Evolutionary conservation across 2,888 invertebrate species (phyloP).

Genomic region (Parapristionchus giblindavisi): DNA sequence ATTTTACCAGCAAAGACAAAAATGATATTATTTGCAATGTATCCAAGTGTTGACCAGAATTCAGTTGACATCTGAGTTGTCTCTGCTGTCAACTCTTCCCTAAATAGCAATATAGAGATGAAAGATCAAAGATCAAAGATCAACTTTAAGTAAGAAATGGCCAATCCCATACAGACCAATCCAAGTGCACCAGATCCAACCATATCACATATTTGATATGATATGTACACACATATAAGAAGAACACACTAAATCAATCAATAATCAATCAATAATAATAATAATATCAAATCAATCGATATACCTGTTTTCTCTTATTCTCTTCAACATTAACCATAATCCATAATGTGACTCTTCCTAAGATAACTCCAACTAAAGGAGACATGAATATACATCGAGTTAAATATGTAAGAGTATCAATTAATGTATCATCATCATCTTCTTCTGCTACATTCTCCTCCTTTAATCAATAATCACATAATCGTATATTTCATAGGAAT

Average conservation of each 20-base stretch:
- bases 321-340: slow-evolving; percentile 39
- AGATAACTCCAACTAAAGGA: slow-evolving; percentile 36
- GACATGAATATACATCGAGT: slow-evolving; percentile 39
- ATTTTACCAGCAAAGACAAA: slow-evolving; percentile 75
- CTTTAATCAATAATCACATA: background rate
- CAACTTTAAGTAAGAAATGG: slow-evolving; percentile 27
- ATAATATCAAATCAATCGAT: background rate
- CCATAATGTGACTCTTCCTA: slow-evolving; percentile 37
- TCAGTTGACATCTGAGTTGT: slow-evolving; percentile 70
- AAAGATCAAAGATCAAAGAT: slow-evolving; percentile 10
- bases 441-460: background rate
- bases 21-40: slow-evolving; percentile 75
- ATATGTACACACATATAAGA: slow-evolving; percentile 19
- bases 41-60: slow-evolving; percentile 72
- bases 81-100: slow-evolving; percentile 66
- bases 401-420: slow-evolving; percentile 8
- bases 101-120: background rate
- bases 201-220: slow-evolving; percentile 16
- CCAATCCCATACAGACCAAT: slow-evolving; percentile 29
- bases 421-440: background rate
- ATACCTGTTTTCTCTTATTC: slow-evolving; percentile 37
- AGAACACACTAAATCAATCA: slow-evolving; percentile 5
- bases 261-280: background rate
- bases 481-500: background rate
- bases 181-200: slow-evolving; percentile 31